Evolutionary conservation across 2,888 invertebrate genomes (phyloP).

Genomic region (Molanna angustata): DNA sequence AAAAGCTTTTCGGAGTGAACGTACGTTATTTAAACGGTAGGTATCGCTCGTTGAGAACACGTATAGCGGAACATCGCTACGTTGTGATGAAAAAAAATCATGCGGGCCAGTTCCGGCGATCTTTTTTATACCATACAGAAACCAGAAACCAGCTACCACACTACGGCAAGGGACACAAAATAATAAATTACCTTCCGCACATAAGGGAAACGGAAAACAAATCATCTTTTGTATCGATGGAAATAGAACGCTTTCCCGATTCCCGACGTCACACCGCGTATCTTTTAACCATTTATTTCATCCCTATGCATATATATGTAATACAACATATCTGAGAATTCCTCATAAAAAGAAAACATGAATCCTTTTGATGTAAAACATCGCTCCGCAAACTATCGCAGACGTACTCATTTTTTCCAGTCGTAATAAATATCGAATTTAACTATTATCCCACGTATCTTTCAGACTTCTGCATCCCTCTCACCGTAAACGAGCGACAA

Average conservation of each 20-base stretch:
- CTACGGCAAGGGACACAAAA: conserved; percentile 23
- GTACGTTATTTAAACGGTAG: no score
- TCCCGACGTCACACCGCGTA: neutral
- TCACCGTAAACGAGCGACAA: no score
- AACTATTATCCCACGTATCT: no score
- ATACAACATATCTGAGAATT: neutral
- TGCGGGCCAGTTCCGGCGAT: conserved; percentile 27
- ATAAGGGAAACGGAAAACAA: conserved; percentile 27
- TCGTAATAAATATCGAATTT: no score
- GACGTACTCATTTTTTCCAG: no score
- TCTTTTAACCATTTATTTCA: neutral
- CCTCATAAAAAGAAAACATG: neutral
- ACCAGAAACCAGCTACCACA: conserved; percentile 22
- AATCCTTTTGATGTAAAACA: conserved; percentile 9
- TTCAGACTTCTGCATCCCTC: no score
- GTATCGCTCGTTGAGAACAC: no score
- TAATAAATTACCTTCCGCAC: conserved; percentile 28
- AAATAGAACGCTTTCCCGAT: conserved; percentile 26
- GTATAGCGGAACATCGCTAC: no score
- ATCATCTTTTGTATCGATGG: conserved; percentile 29
- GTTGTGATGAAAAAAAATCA: no score
- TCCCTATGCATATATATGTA: no score
- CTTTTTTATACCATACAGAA: conserved; percentile 28
- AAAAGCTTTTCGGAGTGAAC: no score
- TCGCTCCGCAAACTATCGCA: no score